These are phyloP conservation scores for Phenganax subtilis DNA, from an alignment of 92 coral and sea anemone genomes.

Conservation along the genomic window DNA sequence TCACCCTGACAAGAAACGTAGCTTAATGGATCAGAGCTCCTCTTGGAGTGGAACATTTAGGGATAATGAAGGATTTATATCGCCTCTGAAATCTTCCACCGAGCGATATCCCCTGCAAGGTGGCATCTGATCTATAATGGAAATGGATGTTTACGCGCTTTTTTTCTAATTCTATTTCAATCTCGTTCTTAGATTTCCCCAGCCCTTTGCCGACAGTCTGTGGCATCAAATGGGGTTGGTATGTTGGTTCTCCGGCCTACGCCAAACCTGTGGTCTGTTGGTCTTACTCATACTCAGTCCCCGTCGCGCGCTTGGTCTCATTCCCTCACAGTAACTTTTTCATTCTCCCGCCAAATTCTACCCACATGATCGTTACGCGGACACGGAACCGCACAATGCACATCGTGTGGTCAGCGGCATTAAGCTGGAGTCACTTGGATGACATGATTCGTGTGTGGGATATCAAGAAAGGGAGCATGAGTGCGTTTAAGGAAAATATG, in stretches of 20 bases:
- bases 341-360: slow-evolving; percentile 62
- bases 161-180: background rate
- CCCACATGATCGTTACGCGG: slow-evolving; percentile 65
- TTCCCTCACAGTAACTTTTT: slow-evolving; percentile 59
- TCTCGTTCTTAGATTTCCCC: slow-evolving; percentile 49
- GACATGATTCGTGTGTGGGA: slow-evolving; percentile 63
- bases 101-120: background rate
- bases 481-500: slow-evolving; percentile 74
- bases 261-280: slow-evolving; percentile 68
- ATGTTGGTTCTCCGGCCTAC: slow-evolving; percentile 87
- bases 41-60: slow-evolving; percentile 22
- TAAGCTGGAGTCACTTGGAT: slow-evolving; percentile 82
- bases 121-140: background rate
- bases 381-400: slow-evolving; percentile 43
- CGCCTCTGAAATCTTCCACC: background rate
- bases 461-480: slow-evolving; percentile 55
- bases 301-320: slow-evolving; percentile 60
- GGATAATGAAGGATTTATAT: background rate
- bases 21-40: slow-evolving; percentile 38
- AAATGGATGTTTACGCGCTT: too few species aligned
- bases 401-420: slow-evolving; percentile 68
- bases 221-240: slow-evolving; percentile 87
- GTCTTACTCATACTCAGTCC: slow-evolving; percentile 54
- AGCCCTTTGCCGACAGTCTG: slow-evolving; percentile 72
- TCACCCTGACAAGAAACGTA: slow-evolving; percentile 64